These are phyloP conservation scores for Hypocryptadius cinnamomeus DNA, from an alignment of 2,113 vertebrate genomes.

Conservation along the genomic window DNA sequence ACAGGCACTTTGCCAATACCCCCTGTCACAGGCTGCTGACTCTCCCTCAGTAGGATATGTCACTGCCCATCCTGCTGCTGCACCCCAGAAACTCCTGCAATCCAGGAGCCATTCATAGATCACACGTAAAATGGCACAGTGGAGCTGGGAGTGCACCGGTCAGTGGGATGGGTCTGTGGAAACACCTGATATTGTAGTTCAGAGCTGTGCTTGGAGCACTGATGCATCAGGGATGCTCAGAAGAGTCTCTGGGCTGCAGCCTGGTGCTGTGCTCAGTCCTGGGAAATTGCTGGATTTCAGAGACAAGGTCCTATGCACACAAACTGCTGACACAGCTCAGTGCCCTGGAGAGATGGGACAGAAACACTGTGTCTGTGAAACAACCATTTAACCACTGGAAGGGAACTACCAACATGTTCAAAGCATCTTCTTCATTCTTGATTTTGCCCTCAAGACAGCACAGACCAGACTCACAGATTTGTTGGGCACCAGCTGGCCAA, in stretches of 20 bases:
- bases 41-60: background rate
- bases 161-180: background rate
- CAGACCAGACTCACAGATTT: accelerated
- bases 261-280: accelerated
- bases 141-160: background rate
- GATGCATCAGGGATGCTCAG: background rate
- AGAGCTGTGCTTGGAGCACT: background rate
- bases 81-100: background rate
- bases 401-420: background rate
- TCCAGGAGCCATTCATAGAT: background rate
- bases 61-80: background rate
- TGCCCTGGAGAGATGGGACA: background rate
- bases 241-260: background rate
- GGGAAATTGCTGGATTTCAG: background rate
- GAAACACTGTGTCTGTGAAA: accelerated
- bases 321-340: background rate
- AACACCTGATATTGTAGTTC: accelerated
- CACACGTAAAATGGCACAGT: accelerated
- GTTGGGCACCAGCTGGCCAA: background rate
- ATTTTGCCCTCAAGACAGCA: background rate
- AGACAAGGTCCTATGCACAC: background rate
- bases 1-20: background rate
- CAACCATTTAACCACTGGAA: background rate
- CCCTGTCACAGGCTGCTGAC: background rate
- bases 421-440: background rate